Percentiles rank a stretch among this genome's conserved stretches.
Conservation (phyloP, 2,797 vertebrate species). For the Geotrypetes seraphini region DNA sequence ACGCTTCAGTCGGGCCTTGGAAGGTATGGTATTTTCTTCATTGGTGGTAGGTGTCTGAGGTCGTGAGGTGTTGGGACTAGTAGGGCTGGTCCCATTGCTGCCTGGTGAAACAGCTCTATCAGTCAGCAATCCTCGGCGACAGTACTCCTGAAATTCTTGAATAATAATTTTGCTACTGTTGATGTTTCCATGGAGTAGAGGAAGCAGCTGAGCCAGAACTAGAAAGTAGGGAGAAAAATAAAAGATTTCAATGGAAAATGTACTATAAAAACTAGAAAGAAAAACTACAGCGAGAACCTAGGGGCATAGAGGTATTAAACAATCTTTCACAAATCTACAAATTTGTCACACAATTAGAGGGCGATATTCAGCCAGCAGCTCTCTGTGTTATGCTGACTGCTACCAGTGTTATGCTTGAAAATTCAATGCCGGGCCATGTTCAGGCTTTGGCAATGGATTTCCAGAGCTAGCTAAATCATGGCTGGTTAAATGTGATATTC, state of each 20-base stretch:
- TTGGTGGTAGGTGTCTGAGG: neutral
- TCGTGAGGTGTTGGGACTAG: conserved; percentile 14
- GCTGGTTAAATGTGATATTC: too few relatives aligned
- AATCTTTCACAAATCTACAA: neutral
- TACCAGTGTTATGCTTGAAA: too few relatives aligned
- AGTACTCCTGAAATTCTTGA: conserved; percentile 85
- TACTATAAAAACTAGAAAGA: rapidly evolving
- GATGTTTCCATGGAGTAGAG: conserved; percentile 83
- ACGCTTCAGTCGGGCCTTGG: conserved; percentile 77
- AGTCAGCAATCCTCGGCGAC: conserved; percentile 52
- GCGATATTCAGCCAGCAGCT: too few relatives aligned
- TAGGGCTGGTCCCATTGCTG: neutral
- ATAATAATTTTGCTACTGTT: conserved; percentile 88
- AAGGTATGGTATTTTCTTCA: conserved; percentile 58
- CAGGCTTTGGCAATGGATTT: too few relatives aligned
- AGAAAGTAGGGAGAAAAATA: neutral
- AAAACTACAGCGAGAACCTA: neutral
- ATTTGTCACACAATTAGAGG: too few relatives aligned
- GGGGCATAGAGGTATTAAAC: rapidly evolving
- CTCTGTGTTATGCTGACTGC: too few relatives aligned
- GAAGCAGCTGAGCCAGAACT: conserved; percentile 80
- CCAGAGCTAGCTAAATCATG: too few relatives aligned
- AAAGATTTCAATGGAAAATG: neutral
- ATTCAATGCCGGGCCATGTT: too few relatives aligned
- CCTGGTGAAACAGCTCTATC: neutral